These are phyloP conservation scores for Clitarchus hookeri DNA, from an alignment of 2,888 invertebrate species.

Conservation along the genomic window DNA sequence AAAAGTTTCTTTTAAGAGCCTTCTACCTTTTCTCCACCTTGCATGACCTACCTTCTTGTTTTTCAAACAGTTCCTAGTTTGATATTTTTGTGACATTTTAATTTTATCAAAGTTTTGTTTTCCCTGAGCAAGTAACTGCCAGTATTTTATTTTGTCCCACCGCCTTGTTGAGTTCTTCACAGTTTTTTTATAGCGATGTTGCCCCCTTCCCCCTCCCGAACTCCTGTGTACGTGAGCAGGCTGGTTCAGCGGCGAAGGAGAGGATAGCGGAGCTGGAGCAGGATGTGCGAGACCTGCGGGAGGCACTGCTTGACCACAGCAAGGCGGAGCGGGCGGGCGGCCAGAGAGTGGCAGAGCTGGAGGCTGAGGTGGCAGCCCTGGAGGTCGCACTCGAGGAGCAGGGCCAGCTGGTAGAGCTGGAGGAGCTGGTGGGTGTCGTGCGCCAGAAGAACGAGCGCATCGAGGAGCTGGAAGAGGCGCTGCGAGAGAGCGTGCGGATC, in stretches of 20 bases:
- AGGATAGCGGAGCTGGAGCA: slow-evolving; percentile 32
- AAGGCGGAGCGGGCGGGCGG: slow-evolving; percentile 33
- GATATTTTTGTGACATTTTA: slow-evolving; percentile 22
- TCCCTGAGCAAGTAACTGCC: too few relatives aligned
- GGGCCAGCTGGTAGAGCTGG: slow-evolving; percentile 62
- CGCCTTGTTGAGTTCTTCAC: not conserved
- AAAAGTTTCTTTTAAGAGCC: slow-evolving; percentile 87
- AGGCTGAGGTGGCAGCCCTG: slow-evolving; percentile 59
- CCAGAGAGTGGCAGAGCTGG: slow-evolving; percentile 59
- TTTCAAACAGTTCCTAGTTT: slow-evolving; percentile 1
- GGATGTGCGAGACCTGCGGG: slow-evolving; percentile 33
- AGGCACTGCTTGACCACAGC: slow-evolving; percentile 35
- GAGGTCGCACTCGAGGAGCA: slow-evolving; percentile 62
- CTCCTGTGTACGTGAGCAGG: not conserved
- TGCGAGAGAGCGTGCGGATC: slow-evolving; percentile 77
- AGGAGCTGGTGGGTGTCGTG: slow-evolving; percentile 62
- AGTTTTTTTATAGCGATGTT: not conserved
- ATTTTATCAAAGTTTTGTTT: not conserved
- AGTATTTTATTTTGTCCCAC: not conserved
- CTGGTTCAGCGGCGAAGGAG: not conserved
- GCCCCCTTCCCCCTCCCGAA: not conserved
- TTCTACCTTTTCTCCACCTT: slow-evolving; percentile 46
- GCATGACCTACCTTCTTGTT: slow-evolving; percentile 30
- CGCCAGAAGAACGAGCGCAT: slow-evolving; percentile 70
- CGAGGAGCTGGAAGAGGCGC: slow-evolving; percentile 75